These are phyloP conservation scores for Mugil cephalus DNA, from an alignment of 2,113 vertebrate species.

Conservation along the genomic window DNA sequence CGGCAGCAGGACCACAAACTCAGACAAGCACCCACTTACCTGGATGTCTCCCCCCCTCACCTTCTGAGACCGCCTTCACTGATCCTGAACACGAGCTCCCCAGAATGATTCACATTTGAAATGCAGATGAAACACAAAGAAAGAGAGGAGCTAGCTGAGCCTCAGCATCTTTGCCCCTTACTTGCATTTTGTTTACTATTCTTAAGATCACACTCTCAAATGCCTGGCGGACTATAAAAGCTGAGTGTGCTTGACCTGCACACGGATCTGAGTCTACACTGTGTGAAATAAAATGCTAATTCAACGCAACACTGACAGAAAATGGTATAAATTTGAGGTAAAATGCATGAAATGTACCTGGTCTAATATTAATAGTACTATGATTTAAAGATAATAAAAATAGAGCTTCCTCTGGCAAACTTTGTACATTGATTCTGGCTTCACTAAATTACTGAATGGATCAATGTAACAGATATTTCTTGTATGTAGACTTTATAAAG, in stretches of 20 bases:
- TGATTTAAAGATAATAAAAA: too few species aligned
- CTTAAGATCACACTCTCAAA: conserved; percentile 29
- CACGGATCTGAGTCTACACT: neutral
- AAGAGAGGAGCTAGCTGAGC: neutral
- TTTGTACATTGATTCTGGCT: too few species aligned
- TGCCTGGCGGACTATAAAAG: neutral
- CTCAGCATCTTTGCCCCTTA: conserved; percentile 17
- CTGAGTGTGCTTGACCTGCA: conserved; percentile 38
- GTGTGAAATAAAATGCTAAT: neutral
- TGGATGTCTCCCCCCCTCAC: neutral
- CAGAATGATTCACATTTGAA: conserved; percentile 43
- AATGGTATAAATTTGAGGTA: neutral
- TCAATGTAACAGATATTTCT: neutral
- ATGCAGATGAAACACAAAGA: conserved; percentile 24
- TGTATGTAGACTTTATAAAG: neutral
- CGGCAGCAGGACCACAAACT: conserved; percentile 20
- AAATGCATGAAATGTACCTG: too few species aligned
- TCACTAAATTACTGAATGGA: neutral
- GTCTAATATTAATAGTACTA: too few species aligned
- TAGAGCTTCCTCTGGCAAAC: too few species aligned
- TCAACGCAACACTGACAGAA: neutral
- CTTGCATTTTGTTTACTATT: conserved; percentile 29
- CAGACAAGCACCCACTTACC: conserved; percentile 33
- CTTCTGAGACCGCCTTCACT: conserved; percentile 25
- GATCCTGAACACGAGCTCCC: conserved; percentile 37